These are phyloP conservation scores for Spisula subtruncata DNA, from an alignment of 2,888 invertebrate species.

Conservation along the genomic window DNA sequence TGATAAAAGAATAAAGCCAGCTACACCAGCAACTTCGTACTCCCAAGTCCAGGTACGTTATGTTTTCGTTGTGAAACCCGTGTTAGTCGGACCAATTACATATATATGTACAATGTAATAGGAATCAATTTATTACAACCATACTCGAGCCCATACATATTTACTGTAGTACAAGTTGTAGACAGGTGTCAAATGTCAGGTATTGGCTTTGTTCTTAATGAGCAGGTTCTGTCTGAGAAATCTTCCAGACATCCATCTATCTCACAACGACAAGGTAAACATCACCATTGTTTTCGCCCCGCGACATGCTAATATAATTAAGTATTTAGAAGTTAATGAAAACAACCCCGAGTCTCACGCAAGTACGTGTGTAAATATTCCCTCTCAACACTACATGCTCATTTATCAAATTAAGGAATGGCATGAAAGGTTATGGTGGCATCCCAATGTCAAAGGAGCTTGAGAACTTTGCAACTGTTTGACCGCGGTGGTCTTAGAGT, in stretches of 20 bases:
- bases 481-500: background rate
- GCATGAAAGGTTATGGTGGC: slow-evolving; percentile 36
- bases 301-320: slow-evolving; percentile 35
- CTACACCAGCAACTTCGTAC: no score
- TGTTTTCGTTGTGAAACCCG: no score
- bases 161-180: background rate
- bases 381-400: slow-evolving; percentile 21
- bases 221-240: background rate
- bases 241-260: slow-evolving; percentile 8
- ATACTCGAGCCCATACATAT: background rate
- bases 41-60: no score
- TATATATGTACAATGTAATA: background rate
- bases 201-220: background rate
- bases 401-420: slow-evolving; percentile 29
- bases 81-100: no score
- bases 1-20: no score
- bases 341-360: no score
- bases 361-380: slow-evolving; percentile 23
- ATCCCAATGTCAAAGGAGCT: slow-evolving; percentile 29
- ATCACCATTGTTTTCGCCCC: slow-evolving; percentile 18
- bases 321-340: slow-evolving; percentile 41
- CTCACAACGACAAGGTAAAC: slow-evolving; percentile 38
- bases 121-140: background rate
- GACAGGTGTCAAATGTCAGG: slow-evolving; percentile 31
- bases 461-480: background rate